phyloP scores from a whole-genome alignment of 2,888 invertebrate species.

The Hypselothyrea guttata region DNA sequence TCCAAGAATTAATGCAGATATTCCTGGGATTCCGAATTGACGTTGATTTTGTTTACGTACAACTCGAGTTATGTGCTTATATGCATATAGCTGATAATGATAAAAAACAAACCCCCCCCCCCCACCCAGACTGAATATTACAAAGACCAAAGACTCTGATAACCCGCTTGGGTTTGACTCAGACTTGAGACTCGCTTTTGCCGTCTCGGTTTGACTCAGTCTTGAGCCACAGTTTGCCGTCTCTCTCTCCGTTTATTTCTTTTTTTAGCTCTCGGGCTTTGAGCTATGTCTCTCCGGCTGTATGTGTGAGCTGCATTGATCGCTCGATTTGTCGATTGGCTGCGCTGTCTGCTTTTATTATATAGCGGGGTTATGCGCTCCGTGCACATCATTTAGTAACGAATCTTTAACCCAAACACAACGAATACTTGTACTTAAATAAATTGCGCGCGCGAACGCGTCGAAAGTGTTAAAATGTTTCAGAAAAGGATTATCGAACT shows the following conservation, averaged over 20 bases:
- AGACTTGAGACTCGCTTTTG: neutral
- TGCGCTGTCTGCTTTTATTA: conserved; percentile 41
- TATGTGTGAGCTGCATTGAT: conserved; percentile 42
- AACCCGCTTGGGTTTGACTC: neutral
- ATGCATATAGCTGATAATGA: conserved; percentile 33
- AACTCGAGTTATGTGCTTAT: conserved; percentile 6
- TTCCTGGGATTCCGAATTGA: conserved; percentile 52
- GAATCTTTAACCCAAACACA: conserved; percentile 57
- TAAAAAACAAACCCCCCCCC: conserved; percentile 5
- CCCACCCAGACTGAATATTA: conserved; percentile 1
- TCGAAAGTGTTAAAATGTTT: conserved; percentile 51
- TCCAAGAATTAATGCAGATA: conserved; percentile 57
- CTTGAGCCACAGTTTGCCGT: too few species aligned
- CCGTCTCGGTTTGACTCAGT: conserved; percentile 24
- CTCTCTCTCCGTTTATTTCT: neutral
- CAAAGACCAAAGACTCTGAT: neutral
- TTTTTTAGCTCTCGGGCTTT: conserved; percentile 20
- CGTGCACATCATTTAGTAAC: conserved; percentile 67
- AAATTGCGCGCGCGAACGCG: conserved; percentile 23
- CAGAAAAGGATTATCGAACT: conserved; percentile 70
- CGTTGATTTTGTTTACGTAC: conserved; percentile 47
- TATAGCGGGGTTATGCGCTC: conserved; percentile 55
- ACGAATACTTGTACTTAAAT: conserved; percentile 18
- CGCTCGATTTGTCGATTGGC: conserved; percentile 36
- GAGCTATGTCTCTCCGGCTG: conserved; percentile 8